Conservation (phyloP, 2,113 vertebrate genomes). For the Synodontis membranacea region DNA sequence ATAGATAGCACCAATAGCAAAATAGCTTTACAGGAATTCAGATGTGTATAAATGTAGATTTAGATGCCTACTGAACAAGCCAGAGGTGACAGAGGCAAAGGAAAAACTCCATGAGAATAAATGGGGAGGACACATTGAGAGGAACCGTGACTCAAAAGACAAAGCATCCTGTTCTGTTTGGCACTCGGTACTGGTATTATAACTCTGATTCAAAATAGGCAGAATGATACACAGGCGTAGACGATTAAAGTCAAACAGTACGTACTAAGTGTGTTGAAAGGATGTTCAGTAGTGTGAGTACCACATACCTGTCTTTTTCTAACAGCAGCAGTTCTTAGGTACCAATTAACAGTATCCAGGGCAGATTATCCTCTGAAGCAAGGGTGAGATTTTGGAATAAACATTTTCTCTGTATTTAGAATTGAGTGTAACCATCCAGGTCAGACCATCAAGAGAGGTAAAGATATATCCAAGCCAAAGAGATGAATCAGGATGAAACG, state of each 20-base stretch:
- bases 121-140: background rate
- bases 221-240: too few relatives aligned
- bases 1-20: too few relatives aligned
- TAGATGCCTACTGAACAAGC: background rate
- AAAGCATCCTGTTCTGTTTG: background rate
- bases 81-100: background rate
- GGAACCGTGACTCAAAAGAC: background rate
- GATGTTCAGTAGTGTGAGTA: background rate
- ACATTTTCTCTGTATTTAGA: too few relatives aligned
- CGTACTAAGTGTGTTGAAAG: background rate
- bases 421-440: too few relatives aligned
- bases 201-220: too few relatives aligned
- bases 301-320: background rate
- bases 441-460: background rate
- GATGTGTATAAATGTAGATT: background rate
- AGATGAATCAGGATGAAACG: background rate
- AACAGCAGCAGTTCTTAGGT: background rate
- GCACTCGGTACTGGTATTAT: background rate
- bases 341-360: background rate
- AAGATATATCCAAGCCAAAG: background rate
- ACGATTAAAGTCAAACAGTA: background rate
- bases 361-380: background rate
- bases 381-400: background rate
- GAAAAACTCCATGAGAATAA: background rate
- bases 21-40: background rate